A percentile compares a stretch with the other conserved stretches of the same genome.
These are phyloP conservation scores for Cartodere bifasciata DNA, from an alignment of 2,888 invertebrate genomes.

Conservation along the genomic window DNA sequence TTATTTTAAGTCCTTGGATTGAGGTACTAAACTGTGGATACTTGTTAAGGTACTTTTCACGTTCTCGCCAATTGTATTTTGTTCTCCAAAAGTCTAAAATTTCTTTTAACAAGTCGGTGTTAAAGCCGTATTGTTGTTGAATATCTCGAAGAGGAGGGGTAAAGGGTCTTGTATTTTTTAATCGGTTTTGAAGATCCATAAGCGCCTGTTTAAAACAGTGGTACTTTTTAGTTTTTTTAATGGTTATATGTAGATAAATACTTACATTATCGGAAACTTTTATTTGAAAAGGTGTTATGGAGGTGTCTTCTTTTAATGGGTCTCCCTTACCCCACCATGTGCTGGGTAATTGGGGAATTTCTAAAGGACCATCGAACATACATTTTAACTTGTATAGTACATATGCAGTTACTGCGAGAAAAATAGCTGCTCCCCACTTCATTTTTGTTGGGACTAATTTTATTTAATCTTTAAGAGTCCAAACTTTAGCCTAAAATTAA, in stretches of 20 bases:
- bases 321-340: constrained; percentile 8
- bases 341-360: background rate
- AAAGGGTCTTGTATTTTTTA: constrained; percentile 35
- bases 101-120: constrained; percentile 46
- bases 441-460: background rate
- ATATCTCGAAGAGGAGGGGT: constrained; percentile 48
- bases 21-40: constrained; percentile 57
- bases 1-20: constrained; percentile 57
- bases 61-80: constrained; percentile 52
- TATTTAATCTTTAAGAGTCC: too few species aligned
- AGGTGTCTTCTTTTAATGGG: constrained; percentile 4
- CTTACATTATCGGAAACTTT: constrained; percentile 10
- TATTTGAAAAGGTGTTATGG: constrained; percentile 8
- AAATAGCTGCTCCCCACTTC: background rate
- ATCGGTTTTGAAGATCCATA: constrained; percentile 40
- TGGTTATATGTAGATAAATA: too few species aligned
- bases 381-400: background rate
- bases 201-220: too few species aligned
- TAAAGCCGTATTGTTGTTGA: constrained; percentile 73
- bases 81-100: constrained; percentile 66
- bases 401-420: background rate
- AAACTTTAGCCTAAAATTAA: too few species aligned
- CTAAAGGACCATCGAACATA: background rate
- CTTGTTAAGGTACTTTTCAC: constrained; percentile 48
- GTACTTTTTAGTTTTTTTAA: too few species aligned